phyloP scores from a whole-genome alignment of 2,113 vertebrate genomes.

The Varanus komodoensis region DNA sequence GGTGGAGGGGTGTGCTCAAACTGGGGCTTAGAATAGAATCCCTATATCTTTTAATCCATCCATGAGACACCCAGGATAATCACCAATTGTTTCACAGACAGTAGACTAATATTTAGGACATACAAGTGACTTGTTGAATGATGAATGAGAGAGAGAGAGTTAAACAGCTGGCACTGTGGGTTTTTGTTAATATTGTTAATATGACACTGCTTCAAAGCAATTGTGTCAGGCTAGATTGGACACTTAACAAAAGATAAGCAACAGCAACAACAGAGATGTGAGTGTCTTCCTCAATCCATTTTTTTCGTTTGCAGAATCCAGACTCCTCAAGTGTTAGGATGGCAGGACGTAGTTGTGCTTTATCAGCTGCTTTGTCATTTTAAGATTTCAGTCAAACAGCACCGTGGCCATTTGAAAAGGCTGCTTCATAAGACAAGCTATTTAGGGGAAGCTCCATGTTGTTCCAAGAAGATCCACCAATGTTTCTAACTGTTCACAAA shows the following conservation, averaged over 20 bases:
- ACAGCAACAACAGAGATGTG: background rate
- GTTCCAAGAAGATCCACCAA: background rate
- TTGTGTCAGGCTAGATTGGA: background rate
- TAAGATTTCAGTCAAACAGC: background rate
- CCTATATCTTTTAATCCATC: slow-evolving; percentile 30
- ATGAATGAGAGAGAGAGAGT: background rate
- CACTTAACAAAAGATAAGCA: background rate
- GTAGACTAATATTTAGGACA: slow-evolving; percentile 29
- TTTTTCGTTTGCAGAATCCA: background rate
- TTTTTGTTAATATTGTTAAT: slow-evolving; percentile 2
- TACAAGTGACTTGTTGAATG: background rate
- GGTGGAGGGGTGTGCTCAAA: slow-evolving; percentile 16
- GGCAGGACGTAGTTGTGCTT: background rate
- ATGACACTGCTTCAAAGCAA: background rate
- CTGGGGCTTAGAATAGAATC: slow-evolving; percentile 8
- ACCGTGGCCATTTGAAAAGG: background rate
- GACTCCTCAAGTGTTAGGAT: background rate
- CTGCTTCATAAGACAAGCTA: background rate
- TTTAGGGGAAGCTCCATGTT: background rate
- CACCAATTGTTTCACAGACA: background rate
- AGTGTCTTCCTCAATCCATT: background rate
- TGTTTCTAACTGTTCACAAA: background rate
- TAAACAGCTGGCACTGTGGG: background rate
- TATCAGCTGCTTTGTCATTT: background rate
- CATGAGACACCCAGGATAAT: slow-evolving; percentile 23